These are phyloP conservation scores for Drosophila simulans DNA, from an alignment of 1,140 invertebrate species.

Conservation along the genomic window DNA sequence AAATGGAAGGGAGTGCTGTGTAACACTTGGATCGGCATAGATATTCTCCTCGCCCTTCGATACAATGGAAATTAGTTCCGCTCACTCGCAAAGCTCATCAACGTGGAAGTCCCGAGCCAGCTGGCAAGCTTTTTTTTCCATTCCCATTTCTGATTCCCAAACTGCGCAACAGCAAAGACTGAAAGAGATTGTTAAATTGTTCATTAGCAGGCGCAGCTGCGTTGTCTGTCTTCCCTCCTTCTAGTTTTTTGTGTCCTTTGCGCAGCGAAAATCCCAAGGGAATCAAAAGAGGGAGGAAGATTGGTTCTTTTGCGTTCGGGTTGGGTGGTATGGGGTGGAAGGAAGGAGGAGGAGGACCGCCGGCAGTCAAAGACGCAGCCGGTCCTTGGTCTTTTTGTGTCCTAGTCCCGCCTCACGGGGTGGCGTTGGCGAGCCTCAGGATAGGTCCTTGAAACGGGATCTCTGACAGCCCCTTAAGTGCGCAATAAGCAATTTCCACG, in stretches of 20 bases:
- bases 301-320: constrained; percentile 11
- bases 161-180: constrained; percentile 35
- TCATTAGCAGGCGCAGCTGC: constrained; percentile 46
- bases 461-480: constrained; percentile 44
- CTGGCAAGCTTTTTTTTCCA: constrained; percentile 32
- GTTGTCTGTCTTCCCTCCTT: constrained; percentile 22
- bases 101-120: constrained; percentile 19
- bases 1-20: constrained; percentile 30
- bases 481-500: constrained; percentile 54
- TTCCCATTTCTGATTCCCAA: constrained; percentile 30
- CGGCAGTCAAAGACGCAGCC: constrained; percentile 66
- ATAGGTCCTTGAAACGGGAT: constrained; percentile 35
- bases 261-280: constrained; percentile 9
- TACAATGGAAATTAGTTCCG: constrained; percentile 49
- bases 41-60: constrained; percentile 12
- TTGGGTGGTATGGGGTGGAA: constrained; percentile 30
- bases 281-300: constrained; percentile 18
- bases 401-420: constrained; percentile 47
- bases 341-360: constrained; percentile 27
- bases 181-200: constrained; percentile 31
- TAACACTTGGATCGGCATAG: not conserved
- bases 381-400: not conserved
- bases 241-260: constrained; percentile 23
- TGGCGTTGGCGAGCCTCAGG: constrained; percentile 64
- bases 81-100: constrained; percentile 43